Evolutionary conservation across 2,888 invertebrate species (phyloP).

Genomic region (Seira sanloemensis): DNA sequence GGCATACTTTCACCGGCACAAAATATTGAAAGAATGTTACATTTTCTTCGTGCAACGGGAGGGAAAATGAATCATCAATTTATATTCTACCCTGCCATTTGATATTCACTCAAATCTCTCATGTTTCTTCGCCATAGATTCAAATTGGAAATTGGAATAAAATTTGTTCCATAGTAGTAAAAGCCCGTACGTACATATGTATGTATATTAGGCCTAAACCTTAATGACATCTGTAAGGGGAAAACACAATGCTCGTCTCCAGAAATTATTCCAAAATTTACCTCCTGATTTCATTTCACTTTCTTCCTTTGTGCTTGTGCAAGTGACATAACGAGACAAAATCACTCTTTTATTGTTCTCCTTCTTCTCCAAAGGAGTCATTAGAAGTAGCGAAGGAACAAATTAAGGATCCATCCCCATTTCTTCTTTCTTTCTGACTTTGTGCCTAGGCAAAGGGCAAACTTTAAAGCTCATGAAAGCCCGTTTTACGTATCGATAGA

Average conservation of each 20-base stretch:
- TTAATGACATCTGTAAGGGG: neutral
- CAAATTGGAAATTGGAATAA: neutral
- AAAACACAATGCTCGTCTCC: neutral
- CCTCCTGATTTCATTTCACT: neutral
- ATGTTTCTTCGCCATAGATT: neutral
- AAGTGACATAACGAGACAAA: constrained; percentile 1
- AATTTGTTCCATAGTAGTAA: neutral
- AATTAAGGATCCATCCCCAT: constrained; percentile 6
- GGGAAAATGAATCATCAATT: neutral
- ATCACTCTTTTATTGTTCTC: neutral
- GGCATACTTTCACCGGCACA: no score
- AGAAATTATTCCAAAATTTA: neutral
- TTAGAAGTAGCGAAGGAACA: neutral
- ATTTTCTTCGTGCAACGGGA: no score
- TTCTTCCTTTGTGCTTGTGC: neutral
- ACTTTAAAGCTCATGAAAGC: neutral
- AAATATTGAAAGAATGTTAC: neutral
- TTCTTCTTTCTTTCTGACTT: neutral
- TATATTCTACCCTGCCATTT: no score
- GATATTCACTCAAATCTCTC: neutral
- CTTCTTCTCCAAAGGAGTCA: neutral
- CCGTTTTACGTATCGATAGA: neutral
- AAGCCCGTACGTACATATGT: constrained; percentile 1
- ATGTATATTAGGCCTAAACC: neutral
- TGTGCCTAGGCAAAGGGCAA: neutral